Evolutionary conservation across 1,140 invertebrate species (phyloP).

Genomic region (Glossosoma conforme): DNA sequence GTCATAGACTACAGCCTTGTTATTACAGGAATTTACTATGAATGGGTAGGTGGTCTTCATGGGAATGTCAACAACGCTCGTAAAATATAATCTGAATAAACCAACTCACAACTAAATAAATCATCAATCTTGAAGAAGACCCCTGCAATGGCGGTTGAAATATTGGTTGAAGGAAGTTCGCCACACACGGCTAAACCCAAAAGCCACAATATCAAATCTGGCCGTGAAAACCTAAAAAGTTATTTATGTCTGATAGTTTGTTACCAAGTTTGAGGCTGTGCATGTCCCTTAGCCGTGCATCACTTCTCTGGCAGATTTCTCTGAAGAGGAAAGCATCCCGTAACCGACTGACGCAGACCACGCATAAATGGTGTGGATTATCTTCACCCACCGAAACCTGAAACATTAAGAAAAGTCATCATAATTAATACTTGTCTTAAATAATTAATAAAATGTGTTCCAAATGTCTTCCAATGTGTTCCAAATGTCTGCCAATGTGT

Average conservation of each 20-base stretch:
- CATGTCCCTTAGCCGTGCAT: background rate
- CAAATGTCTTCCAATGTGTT: no score
- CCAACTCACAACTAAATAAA: background rate
- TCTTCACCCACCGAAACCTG: background rate
- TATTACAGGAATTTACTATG: no score
- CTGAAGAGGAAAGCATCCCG: constrained; percentile 13
- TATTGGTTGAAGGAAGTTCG: background rate
- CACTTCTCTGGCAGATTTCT: constrained; percentile 3
- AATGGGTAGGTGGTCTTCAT: no score
- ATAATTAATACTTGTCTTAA: no score
- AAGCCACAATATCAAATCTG: background rate
- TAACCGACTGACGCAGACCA: constrained; percentile 1
- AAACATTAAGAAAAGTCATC: no score
- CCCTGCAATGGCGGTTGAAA: background rate
- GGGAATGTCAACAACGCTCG: no score
- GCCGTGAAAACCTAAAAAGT: no score
- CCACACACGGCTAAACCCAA: background rate
- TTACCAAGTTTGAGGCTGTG: background rate
- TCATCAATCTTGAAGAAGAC: background rate
- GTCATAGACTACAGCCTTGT: no score
- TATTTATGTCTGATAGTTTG: no score
- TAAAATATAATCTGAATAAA: background rate
- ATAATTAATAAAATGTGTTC: no score
- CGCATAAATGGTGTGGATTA: constrained; percentile 6
- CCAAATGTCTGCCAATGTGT: no score